phyloP scores from a whole-genome alignment of 2,797 vertebrate genomes.

The Botia kubotai region DNA sequence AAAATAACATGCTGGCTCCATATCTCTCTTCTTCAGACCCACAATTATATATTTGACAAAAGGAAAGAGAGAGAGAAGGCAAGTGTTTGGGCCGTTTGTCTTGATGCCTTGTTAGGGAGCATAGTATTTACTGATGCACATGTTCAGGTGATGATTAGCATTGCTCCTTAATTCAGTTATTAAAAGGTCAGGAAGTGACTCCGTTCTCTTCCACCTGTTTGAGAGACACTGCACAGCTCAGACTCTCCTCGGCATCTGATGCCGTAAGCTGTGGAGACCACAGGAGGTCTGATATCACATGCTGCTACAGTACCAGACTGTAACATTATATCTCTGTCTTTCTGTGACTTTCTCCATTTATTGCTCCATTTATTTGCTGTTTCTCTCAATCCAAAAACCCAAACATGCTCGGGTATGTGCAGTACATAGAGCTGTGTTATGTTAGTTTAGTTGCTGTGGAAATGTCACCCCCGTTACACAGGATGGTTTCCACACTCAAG shows the following conservation, averaged over 20 bases:
- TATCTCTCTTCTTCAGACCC: constrained; percentile 53
- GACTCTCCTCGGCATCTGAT: constrained; percentile 1
- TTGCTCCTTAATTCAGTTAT: constrained; percentile 44
- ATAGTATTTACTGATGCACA: constrained; percentile 50
- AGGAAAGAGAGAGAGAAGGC: constrained; percentile 25
- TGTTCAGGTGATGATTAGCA: constrained; percentile 50
- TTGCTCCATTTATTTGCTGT: constrained; percentile 21
- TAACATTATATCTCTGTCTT: not conserved
- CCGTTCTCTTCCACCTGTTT: not conserved
- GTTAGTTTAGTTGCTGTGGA: not conserved
- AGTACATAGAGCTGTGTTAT: not conserved
- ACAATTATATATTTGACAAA: constrained; percentile 50
- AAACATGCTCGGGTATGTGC: not conserved
- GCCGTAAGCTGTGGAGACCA: constrained; percentile 7
- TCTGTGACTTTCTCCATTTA: constrained; percentile 4
- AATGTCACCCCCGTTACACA: not conserved
- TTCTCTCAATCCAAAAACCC: constrained; percentile 10
- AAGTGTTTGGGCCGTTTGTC: constrained; percentile 27
- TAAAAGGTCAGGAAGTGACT: constrained; percentile 43
- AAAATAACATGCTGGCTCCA: constrained; percentile 60
- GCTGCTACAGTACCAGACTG: constrained; percentile 26
- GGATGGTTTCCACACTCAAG: not conserved
- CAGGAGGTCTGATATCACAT: constrained; percentile 36
- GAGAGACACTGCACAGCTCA: not conserved
- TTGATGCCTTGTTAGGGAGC: constrained; percentile 53